Percentiles rank a stretch among this genome's conserved stretches.
Conservation (phyloP, 2,888 invertebrate species). For the Luffia ferchaultella region DNA sequence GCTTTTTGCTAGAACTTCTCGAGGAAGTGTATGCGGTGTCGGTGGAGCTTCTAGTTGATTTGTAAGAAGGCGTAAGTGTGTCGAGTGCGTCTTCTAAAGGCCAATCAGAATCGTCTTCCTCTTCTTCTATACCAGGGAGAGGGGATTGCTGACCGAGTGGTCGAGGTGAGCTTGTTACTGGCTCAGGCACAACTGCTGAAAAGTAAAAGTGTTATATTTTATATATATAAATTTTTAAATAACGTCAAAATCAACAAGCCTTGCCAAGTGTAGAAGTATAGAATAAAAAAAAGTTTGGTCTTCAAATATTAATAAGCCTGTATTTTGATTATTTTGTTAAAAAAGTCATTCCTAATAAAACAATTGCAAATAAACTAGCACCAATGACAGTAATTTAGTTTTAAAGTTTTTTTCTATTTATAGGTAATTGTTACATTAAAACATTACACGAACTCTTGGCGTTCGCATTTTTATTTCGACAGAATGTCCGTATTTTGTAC, state of each 20-base stretch:
- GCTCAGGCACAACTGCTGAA: constrained; percentile 62
- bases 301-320: too few species aligned
- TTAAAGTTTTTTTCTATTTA: too few species aligned
- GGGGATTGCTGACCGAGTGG: constrained; percentile 74
- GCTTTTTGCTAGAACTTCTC: constrained; percentile 60
- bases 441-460: too few species aligned
- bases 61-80: constrained; percentile 57
- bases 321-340: too few species aligned
- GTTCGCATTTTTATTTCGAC: too few species aligned
- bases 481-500: too few species aligned
- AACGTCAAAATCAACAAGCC: neutral
- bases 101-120: constrained; percentile 76
- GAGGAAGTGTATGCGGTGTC: constrained; percentile 58
- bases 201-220: constrained; percentile 38
- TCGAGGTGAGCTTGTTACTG: constrained; percentile 62
- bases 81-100: constrained; percentile 60
- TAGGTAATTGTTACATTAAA: too few species aligned
- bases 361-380: too few species aligned
- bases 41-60: constrained; percentile 58
- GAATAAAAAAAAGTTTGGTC: too few species aligned
- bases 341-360: too few species aligned
- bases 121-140: constrained; percentile 84
- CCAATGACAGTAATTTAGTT: too few species aligned
- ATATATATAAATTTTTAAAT: neutral
- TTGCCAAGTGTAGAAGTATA: too few species aligned